Evolutionary conservation across 2,797 vertebrate species (phyloP), one percentile per base, ranked within the genome.

Genomic region (Parauchenoglanis ngamensis): DNA sequence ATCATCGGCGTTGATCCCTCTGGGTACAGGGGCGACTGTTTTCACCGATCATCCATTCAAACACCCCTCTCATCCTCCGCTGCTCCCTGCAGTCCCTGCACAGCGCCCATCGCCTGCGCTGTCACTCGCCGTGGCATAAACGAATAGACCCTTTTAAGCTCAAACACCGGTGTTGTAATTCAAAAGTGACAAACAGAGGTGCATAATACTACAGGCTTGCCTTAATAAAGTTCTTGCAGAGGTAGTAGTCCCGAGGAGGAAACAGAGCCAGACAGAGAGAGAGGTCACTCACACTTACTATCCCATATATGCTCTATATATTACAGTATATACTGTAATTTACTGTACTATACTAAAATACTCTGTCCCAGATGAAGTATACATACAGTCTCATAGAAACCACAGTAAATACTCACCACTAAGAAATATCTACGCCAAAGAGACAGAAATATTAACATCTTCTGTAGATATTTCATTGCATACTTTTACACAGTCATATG

Each of bases 1-100:
- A 97, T 97, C 97, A 97, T 94, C 94, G 96, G 95, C 93, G 94
- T 89, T 95, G 95, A 94, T 96, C 95, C 97, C 96, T 96, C 95
- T 94, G 96, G 97, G 96, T 96, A 94, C 91, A 23, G 88, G 90
- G 94, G 93, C 94, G 94, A 94, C 94, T 94, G 95, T 95, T 96
- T 93, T 96, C 94, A 95, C 94, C 93, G 93, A 93, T 96, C 97
- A 95, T 95, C 94, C 95, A 95, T 95, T 96, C 95, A 94, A 93
- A 92, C 92, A 90, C 88, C 88, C 82, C 85, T 83, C 81, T 76
- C 81, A 90, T 88, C 65, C 81, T 67, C 83, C 31, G 40, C 61
- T 59, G 59, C 85, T 54, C 57, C 84, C 73, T 67, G 76, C 77
- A 61, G 79, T 84, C 87, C 87, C 83, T 86, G 15, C 2, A 11